Conservation (phyloP, 2,888 invertebrate species). For the Heteromurus nitidus region DNA sequence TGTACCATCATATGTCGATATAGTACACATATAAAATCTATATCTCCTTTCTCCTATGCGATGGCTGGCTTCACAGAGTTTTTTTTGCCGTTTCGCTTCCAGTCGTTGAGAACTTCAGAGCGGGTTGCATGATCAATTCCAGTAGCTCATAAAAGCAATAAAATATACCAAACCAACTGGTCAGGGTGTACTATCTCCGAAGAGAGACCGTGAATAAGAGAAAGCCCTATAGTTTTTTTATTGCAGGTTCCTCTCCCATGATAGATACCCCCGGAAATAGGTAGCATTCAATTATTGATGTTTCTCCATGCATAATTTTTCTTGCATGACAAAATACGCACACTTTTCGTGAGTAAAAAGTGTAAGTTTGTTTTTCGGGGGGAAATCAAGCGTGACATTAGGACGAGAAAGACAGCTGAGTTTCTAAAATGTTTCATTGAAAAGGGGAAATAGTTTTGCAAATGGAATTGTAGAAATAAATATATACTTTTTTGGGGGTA, state of each 20-base stretch:
- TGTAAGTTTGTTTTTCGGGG: too few species aligned
- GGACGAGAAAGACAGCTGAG: too few species aligned
- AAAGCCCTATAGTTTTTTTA: background rate
- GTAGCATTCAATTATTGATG: slow-evolving; percentile 4
- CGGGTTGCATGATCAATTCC: slow-evolving; percentile 32
- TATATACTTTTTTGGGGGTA: too few species aligned
- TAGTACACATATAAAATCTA: too few species aligned
- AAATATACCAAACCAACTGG: slow-evolving; percentile 14
- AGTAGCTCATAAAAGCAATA: slow-evolving; percentile 27
- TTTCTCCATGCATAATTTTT: slow-evolving; percentile 1
- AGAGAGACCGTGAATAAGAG: too few species aligned
- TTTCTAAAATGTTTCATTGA: too few species aligned
- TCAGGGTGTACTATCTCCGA: background rate
- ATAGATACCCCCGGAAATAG: background rate
- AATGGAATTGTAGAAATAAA: too few species aligned
- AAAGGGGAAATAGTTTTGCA: too few species aligned
- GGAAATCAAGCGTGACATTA: too few species aligned
- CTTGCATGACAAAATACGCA: background rate
- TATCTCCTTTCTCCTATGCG: too few species aligned
- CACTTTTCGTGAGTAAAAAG: too few species aligned
- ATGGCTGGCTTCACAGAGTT: background rate
- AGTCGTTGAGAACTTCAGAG: background rate
- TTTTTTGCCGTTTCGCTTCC: background rate
- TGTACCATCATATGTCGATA: too few species aligned
- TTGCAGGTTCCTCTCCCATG: background rate